Evolutionary conservation across 2,113 vertebrate species (phyloP).

Genomic region (Tamias sibiricus): DNA sequence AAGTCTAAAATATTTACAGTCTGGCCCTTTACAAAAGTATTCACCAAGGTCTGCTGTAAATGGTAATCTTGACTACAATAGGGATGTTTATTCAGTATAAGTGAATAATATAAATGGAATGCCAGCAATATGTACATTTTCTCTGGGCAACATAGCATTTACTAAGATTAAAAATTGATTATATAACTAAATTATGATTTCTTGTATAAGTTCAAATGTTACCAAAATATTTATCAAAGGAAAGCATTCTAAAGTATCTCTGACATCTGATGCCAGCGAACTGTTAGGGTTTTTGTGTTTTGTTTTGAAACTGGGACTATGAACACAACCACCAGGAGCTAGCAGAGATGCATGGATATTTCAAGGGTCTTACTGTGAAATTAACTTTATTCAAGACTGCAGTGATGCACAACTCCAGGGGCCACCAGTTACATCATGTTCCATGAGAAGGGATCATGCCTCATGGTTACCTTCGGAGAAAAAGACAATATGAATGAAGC

Average conservation of each 20-base stretch:
- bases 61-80: not conserved
- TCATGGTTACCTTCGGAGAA: not conserved
- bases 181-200: slow-evolving; percentile 64
- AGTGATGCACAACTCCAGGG: not conserved
- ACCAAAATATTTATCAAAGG: slow-evolving; percentile 63
- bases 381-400: not conserved
- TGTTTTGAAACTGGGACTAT: not conserved
- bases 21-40: not conserved
- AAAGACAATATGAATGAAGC: not conserved
- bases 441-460: not conserved
- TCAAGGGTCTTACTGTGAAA: not conserved
- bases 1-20: slow-evolving; percentile 32
- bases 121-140: slow-evolving; percentile 51
- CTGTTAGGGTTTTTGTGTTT: not conserved
- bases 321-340: not conserved
- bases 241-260: not conserved
- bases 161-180: slow-evolving; percentile 71
- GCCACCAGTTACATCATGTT: not conserved
- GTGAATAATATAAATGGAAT: slow-evolving; percentile 24
- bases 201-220: slow-evolving; percentile 35
- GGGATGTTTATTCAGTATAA: slow-evolving; percentile 26
- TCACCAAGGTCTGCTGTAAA: not conserved
- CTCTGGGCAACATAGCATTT: slow-evolving; percentile 46
- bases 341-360: not conserved
- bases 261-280: not conserved